Conservation (phyloP, 2,797 vertebrate species). For the Ptychobarbus kaznakovi region DNA sequence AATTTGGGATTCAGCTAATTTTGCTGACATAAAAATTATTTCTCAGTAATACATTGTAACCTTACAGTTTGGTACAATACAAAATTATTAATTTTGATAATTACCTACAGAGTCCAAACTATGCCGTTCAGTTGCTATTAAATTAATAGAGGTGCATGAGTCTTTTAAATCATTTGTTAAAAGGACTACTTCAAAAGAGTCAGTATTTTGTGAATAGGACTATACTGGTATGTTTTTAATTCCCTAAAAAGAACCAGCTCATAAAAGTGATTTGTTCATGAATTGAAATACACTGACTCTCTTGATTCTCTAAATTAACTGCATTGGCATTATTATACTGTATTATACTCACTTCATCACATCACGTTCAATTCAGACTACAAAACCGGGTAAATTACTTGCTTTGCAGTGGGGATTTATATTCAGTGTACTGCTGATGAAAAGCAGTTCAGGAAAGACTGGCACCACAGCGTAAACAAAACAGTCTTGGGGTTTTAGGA, state of each 20-base stretch:
- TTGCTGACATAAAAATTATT: background rate
- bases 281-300: background rate
- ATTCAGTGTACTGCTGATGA: background rate
- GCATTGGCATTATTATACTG: background rate
- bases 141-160: background rate
- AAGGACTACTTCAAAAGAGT: background rate
- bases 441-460: background rate
- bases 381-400: background rate
- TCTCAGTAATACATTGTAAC: background rate
- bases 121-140: background rate
- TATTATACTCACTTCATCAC: background rate
- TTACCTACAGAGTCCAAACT: background rate
- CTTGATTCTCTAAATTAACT: background rate
- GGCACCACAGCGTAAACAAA: background rate
- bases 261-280: background rate
- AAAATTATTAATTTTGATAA: background rate
- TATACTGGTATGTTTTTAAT: background rate
- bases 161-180: background rate
- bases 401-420: background rate
- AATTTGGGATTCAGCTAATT: slow-evolving; percentile 2
- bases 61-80: background rate
- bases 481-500: background rate
- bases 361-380: background rate
- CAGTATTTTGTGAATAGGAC: background rate
- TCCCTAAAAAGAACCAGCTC: background rate